These are phyloP conservation scores for Apus apus DNA, from an alignment of 2,113 vertebrate genomes.

Conservation along the genomic window DNA sequence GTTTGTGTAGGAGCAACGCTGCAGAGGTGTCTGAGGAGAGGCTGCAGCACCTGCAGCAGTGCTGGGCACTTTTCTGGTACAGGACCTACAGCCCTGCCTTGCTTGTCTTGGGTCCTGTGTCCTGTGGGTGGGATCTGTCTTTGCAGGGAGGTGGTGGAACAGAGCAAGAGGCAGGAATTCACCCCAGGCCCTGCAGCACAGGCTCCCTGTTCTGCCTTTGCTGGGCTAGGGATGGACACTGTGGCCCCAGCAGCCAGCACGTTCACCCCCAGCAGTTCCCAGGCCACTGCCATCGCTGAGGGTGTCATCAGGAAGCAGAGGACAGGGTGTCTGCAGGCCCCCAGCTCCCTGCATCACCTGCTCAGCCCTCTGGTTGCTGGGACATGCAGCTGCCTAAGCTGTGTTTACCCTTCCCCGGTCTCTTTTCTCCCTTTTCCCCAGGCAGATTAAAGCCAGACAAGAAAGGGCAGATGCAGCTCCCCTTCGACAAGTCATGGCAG, in stretches of 20 bases:
- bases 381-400: slow-evolving; percentile 45
- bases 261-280: neutral
- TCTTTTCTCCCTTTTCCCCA: slow-evolving; percentile 46
- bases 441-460: slow-evolving; percentile 44
- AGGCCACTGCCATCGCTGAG: neutral
- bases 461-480: slow-evolving; percentile 46
- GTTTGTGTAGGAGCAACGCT: neutral
- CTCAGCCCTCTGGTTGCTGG: neutral
- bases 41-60: rapidly evolving
- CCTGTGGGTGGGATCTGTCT: neutral
- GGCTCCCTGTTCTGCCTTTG: neutral
- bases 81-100: neutral
- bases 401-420: slow-evolving; percentile 38
- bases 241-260: neutral
- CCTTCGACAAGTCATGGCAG: slow-evolving; percentile 65
- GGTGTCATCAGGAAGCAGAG: neutral
- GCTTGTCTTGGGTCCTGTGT: rapidly evolving
- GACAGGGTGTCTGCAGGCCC: neutral
- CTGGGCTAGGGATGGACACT: rapidly evolving
- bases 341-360: slow-evolving; percentile 43
- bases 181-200: neutral
- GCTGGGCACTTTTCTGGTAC: neutral
- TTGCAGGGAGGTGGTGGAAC: neutral
- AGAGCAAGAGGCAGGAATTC: neutral
- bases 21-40: neutral